These are phyloP conservation scores for Craniophora ligustri DNA, from an alignment of 2,888 invertebrate genomes.

Conservation along the genomic window DNA sequence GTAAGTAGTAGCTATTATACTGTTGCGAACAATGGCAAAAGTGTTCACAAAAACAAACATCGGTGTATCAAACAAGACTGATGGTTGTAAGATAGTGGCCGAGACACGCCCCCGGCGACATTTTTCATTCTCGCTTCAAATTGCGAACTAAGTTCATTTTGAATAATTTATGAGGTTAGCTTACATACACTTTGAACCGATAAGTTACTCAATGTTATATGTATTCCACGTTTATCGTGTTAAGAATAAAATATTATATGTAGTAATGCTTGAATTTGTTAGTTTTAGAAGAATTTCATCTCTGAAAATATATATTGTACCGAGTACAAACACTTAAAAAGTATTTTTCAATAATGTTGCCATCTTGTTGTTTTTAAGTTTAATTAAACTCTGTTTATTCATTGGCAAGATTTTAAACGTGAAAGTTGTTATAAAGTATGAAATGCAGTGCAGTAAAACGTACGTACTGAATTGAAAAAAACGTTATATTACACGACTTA, in stretches of 20 bases:
- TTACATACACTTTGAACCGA: constrained; percentile 10
- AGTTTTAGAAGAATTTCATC: too few species aligned
- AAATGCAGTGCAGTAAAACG: too few species aligned
- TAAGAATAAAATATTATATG: neutral
- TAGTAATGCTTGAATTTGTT: too few species aligned
- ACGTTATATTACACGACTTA: neutral
- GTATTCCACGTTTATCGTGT: neutral
- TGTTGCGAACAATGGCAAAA: neutral
- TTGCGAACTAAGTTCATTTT: constrained; percentile 68
- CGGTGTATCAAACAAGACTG: constrained; percentile 59
- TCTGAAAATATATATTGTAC: too few species aligned
- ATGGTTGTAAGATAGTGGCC: constrained; percentile 52
- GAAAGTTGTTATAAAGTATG: too few species aligned
- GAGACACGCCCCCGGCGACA: constrained; percentile 56
- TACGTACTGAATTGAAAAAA: too few species aligned
- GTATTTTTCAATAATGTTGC: too few species aligned
- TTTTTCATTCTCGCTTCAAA: constrained; percentile 69
- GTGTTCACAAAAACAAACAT: constrained; percentile 24
- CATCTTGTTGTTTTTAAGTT: too few species aligned
- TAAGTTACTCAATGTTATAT: neutral
- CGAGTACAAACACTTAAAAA: too few species aligned
- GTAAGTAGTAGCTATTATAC: neutral
- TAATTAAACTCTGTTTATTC: too few species aligned
- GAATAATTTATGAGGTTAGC: constrained; percentile 58
- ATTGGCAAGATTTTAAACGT: too few species aligned